These are phyloP conservation scores for Epinephelus awoara DNA, from an alignment of 2,797 vertebrate species.

Conservation along the genomic window DNA sequence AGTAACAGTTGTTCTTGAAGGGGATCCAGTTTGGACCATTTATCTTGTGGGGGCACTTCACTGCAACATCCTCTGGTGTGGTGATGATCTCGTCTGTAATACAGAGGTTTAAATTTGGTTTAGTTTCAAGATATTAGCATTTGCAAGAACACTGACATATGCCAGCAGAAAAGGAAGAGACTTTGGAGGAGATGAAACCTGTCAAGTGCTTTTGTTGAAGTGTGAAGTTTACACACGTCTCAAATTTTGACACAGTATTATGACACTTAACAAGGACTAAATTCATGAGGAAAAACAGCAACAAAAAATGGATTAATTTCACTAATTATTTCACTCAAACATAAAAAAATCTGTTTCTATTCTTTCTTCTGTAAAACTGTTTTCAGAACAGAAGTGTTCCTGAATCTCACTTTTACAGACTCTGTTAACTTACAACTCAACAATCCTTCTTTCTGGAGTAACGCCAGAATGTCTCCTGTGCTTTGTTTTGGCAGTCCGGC, in stretches of 20 bases:
- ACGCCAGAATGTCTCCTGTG: neutral
- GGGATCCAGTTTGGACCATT: slow-evolving; percentile 94
- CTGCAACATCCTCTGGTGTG: slow-evolving; percentile 70
- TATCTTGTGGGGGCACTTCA: slow-evolving; percentile 92
- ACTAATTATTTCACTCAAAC: too few relatives aligned
- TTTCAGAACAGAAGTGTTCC: neutral
- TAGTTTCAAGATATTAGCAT: neutral
- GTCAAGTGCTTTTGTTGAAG: neutral
- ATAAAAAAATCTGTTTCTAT: neutral
- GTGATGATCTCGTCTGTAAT: slow-evolving; percentile 83
- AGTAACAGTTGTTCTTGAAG: slow-evolving; percentile 94
- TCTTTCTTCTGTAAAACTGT: too few relatives aligned
- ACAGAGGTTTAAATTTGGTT: slow-evolving; percentile 23
- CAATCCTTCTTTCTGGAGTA: neutral
- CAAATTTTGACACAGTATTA: too few relatives aligned
- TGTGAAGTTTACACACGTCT: neutral
- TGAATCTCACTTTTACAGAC: neutral
- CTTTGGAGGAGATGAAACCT: neutral
- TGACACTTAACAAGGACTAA: neutral
- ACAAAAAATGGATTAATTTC: neutral
- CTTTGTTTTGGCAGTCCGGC: neutral
- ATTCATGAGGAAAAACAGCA: too few relatives aligned
- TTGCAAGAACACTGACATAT: neutral
- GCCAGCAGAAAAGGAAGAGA: neutral
- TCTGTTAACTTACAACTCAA: neutral